Evolutionary conservation across 2,113 vertebrate species (phyloP).

Genomic region (Tetraodon nigroviridis): DNA sequence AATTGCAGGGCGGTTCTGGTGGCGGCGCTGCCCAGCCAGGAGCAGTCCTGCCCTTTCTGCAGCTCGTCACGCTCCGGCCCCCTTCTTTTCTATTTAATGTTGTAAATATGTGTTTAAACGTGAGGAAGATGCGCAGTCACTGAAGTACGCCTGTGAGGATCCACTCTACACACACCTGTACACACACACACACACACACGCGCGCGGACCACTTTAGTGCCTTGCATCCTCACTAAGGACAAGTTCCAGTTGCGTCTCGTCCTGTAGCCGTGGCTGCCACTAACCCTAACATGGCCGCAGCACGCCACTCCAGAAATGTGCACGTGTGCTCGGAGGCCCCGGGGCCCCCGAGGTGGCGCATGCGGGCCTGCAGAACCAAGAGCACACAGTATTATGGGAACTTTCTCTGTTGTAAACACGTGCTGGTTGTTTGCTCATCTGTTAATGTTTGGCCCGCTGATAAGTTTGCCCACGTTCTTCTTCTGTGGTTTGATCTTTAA

Average conservation of each 20-base stretch:
- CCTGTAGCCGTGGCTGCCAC: constrained; percentile 32
- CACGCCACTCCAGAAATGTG: background rate
- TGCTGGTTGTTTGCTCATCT: constrained; percentile 18
- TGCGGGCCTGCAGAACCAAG: constrained; percentile 39
- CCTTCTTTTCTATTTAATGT: constrained; percentile 48
- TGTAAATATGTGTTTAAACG: constrained; percentile 56
- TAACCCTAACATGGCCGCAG: constrained; percentile 14
- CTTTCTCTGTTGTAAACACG: constrained; percentile 10
- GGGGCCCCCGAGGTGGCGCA: background rate
- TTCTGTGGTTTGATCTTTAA: constrained; percentile 48
- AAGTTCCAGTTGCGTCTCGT: constrained; percentile 40
- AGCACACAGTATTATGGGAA: constrained; percentile 45
- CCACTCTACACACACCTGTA: constrained; percentile 50
- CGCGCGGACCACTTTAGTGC: constrained; percentile 71
- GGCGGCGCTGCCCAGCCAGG: constrained; percentile 48
- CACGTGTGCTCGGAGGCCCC: too few relatives aligned
- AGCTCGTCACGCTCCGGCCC: constrained; percentile 63
- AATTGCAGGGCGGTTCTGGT: constrained; percentile 70
- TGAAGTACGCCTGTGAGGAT: constrained; percentile 48
- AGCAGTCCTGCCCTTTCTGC: constrained; percentile 56
- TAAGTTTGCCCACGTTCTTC: constrained; percentile 37
- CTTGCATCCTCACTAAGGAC: constrained; percentile 67
- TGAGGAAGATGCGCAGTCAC: constrained; percentile 55
- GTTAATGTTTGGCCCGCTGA: constrained; percentile 41
- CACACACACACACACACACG: too few relatives aligned